Evolutionary conservation across 2,888 invertebrate species (phyloP), one percentile per base, ranked within the genome.

Genomic region (Helleia helle): DNA sequence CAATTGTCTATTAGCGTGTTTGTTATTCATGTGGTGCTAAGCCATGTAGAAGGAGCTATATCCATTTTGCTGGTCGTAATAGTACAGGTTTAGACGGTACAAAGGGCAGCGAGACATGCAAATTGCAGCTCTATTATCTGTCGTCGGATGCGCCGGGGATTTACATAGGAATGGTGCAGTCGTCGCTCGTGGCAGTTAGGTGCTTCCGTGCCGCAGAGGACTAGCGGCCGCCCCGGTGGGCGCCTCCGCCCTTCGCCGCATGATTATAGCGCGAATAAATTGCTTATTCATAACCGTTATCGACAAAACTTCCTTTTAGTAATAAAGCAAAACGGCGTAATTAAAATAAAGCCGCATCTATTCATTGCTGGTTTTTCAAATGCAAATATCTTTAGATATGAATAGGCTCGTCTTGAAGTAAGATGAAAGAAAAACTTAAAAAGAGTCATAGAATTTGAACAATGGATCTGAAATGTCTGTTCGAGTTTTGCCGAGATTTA

Each of bases 121-220:
- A 79, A 83, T 81, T 67, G 64, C 51, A 58, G 52, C 64, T 65
- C 64, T 65, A 79, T 75, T 80, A 77, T 74, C 68, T 64, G 60
- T 54, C 62, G 64, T 65, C 65, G 71, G 65, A 69, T 72, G 69
- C 69, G 60, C 58, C 59, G 49, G 56, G 5, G 66, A 83, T 84
- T 84, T 73, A 77, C 83, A 84, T 81, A 81, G 80, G 70, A 81
- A 81, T 80, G 65, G 75, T 56, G 56, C 50, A 65, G 60, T 57
- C 62, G 53, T 58, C n/a, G n/a, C n/a, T n/a, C n/a, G 62, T 55
- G 61, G 71, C 66, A 74, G 75, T 74, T 73, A 71, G 63, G 54
- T 52, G 66, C 61, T 70, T 69, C 71, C 72, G 65, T 56, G 58
- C 48, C 50, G 41, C 8, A 17, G 31, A 22, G n/a, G n/a, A n/a